Evolutionary conservation across 2,888 invertebrate genomes (phyloP), one percentile per base, ranked within the genome.

Genomic region (Nesidiocoris tenuis): DNA sequence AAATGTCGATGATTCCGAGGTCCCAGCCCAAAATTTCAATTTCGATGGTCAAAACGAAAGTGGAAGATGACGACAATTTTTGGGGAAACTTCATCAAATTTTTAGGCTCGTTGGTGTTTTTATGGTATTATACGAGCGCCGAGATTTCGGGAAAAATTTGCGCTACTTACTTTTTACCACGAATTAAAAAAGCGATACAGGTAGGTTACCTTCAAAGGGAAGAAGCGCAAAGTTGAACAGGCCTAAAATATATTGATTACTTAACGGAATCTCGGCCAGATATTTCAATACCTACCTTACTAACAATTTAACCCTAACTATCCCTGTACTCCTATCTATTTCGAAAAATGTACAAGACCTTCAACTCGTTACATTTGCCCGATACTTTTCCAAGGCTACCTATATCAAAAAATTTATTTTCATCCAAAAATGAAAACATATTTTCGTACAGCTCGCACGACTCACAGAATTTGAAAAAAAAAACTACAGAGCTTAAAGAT

Each of bases 361-460:
- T 72, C 63, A 61, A 72, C 72, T 72, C 54, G 72, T 72, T 72
- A 72, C 63, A 72, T 72, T 72, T 72, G 72, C 61, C 61, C 61
- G 24, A 70, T 24, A 39, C 12, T 39, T 39, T 39, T 39, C 39
- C 39, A 7, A 39, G 5, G 39, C 12, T 39, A 3, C 3, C 39
- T 39, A n/a, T 12, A 39, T 7, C 39, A 39, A 39, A 39, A 12
- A 39, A 12, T 3, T 39, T 39, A 39, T 39, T 39, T 39, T 39
- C 39, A 7, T 39, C 39, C 39, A 39, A 12, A 39, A 39, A 7
- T 39, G 39, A 39, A 39, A 39, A 39, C 39, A 39, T 39, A 39
- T 39, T 39, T 39, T 39, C 39, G 39, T 39, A 39, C 39, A 12
- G 39, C 39, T 39, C 39, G 12, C 5, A n/a, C n/a, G n/a, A n/a